A percentile compares a stretch with the other conserved stretches of the same genome.
Conservation (phyloP, 1,140 invertebrate species). For the Chlorops oryzae region DNA sequence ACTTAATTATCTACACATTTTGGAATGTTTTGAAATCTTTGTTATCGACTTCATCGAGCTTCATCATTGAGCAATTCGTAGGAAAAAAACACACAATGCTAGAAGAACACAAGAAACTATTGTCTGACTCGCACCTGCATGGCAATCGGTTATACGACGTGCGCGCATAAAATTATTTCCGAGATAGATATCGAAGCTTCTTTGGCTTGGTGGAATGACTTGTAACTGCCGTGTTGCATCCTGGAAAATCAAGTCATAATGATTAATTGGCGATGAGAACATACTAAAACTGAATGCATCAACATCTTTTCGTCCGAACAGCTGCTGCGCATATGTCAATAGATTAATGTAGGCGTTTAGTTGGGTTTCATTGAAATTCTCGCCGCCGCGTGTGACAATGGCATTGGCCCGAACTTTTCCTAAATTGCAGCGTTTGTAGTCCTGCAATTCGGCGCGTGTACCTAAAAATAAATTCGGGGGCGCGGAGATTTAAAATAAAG, state of each 20-base stretch:
- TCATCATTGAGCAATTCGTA: too few species aligned
- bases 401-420: conserved; percentile 89
- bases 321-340: conserved; percentile 84
- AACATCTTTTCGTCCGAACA: conserved; percentile 75
- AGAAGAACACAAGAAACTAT: too few species aligned
- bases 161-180: conserved; percentile 72
- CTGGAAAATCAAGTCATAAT: conserved; percentile 85
- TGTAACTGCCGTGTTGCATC: conserved; percentile 82
- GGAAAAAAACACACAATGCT: too few species aligned
- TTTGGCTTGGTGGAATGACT: conserved; percentile 57
- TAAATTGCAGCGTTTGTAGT: conserved; percentile 82
- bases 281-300: conserved; percentile 88
- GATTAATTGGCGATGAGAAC: conserved; percentile 75
- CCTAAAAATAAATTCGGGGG: conserved; percentile 46
- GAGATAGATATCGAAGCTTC: conserved; percentile 60
- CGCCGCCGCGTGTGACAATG: conserved; percentile 75
- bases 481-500: conserved; percentile 1
- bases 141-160: conserved; percentile 69
- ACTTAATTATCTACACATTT: too few species aligned
- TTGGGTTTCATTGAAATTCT: conserved; percentile 69
- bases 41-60: too few species aligned
- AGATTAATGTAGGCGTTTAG: conserved; percentile 80
- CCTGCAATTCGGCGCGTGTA: conserved; percentile 66
- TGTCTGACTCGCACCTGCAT: conserved; percentile 51
- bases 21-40: too few species aligned